Evolutionary conservation across 2,888 invertebrate species (phyloP), one percentile per base, ranked within the genome.

Genomic region (Drosophila imparisetae): DNA sequence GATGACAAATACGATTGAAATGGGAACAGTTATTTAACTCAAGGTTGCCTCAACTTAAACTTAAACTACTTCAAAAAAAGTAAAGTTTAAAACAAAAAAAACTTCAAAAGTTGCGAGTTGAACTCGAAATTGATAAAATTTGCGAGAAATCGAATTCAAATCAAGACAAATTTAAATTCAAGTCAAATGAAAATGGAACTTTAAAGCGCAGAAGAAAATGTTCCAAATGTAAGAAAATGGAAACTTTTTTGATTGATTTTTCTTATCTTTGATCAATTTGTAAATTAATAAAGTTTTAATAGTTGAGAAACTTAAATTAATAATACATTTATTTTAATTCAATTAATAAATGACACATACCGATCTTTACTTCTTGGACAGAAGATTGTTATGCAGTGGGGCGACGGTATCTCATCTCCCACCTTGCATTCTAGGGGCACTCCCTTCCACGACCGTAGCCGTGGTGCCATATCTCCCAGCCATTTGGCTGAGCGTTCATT

Each of bases 1-100:
- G 40, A 55, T 55, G 61, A 61, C 57, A 61, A 61, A 57, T 42
- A 4, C 15, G 36, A 49, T 10, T n/a, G 13, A n/a, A 27, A 45
- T 15, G 24, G 45, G 45, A 8, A 7, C 45, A 45, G 8, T 45
- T 45, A 27, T 15, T 45, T 24, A 24, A 4, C 2, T 15, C 8
- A 45, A 45, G 15, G 13, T 45, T 45, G 45, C 21, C 21, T 1
- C 8, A 45, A 45, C 15, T 45, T 45, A 8, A 24, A 8, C 45
- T 15, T 1, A 2, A 21, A 27, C 27, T 27, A 27, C 27, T 27
- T 27, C 27, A 27, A 27, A 27, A 27, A 27, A 27, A 24, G 24
- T 24, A 24, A 24, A 24, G 1, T 24, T 1, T 1, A 24, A 24
- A 24, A 24, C 1, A 24, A 24, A 24, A 24, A 29, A 15, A 45